These are phyloP conservation scores for Micromussa lordhowensis DNA, from an alignment of 92 coral and sea anemone genomes.

Conservation along the genomic window DNA sequence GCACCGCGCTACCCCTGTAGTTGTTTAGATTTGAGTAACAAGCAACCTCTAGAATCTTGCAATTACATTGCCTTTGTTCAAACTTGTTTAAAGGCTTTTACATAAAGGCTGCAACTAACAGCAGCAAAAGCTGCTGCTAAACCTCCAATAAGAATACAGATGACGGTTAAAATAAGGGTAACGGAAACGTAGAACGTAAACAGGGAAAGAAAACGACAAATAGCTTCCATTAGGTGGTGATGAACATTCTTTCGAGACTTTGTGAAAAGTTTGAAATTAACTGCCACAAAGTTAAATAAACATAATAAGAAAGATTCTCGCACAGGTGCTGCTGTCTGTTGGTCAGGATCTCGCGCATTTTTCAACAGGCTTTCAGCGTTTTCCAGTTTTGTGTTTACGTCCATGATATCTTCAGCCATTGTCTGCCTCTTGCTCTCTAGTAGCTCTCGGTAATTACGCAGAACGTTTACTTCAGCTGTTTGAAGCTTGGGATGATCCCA, in stretches of 20 bases:
- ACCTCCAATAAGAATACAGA: not conserved
- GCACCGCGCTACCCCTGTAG: no score
- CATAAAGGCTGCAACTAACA: not conserved
- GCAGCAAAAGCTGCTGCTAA: not conserved
- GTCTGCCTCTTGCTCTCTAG: conserved; percentile 13
- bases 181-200: not conserved
- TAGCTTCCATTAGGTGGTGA: not conserved
- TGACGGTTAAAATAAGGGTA: not conserved
- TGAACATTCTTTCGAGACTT: not conserved
- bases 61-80: conserved; percentile 15
- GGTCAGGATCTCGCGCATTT: not conserved
- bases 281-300: conserved; percentile 8
- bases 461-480: conserved; percentile 5
- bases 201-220: not conserved
- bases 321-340: not conserved
- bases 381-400: conserved; percentile 13
- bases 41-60: conserved; percentile 58
- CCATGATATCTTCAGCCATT: not conserved
- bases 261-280: not conserved
- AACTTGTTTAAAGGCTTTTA: not conserved
- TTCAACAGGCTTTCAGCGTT: not conserved
- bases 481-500: conserved; percentile 16
- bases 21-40: no score
- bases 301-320: not conserved
- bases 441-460: conserved; percentile 11